Conservation (phyloP, 2,888 invertebrate genomes). For the Coleophora deauratella region DNA sequence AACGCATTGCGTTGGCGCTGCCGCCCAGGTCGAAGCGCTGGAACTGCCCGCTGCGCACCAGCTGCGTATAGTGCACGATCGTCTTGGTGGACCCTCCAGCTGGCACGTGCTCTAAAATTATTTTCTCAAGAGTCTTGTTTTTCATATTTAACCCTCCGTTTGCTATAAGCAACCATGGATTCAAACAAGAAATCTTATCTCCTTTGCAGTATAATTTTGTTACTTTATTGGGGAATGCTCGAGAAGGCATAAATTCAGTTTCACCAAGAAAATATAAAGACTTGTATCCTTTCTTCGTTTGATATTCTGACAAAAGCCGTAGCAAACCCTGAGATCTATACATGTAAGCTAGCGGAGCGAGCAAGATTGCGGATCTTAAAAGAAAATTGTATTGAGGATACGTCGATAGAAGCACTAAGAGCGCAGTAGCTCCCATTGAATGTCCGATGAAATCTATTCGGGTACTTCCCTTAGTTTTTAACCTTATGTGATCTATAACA, state of each 20-base stretch:
- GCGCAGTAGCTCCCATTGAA: constrained; percentile 37
- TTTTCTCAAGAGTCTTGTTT: constrained; percentile 13
- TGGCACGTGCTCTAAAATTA: constrained; percentile 20
- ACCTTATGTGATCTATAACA: constrained; percentile 28
- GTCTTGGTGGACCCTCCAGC: constrained; percentile 34
- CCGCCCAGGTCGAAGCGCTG: constrained; percentile 30
- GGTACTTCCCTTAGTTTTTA: constrained; percentile 15
- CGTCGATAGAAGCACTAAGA: constrained; percentile 31
- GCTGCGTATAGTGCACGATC: constrained; percentile 35
- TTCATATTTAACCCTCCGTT: constrained; percentile 24
- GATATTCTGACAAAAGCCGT: constrained; percentile 24
- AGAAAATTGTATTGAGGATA: constrained; percentile 28
- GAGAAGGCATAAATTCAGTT: constrained; percentile 21
- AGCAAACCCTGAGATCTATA: constrained; percentile 32
- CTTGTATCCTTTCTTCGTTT: constrained; percentile 15
- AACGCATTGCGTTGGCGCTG: constrained; percentile 19
- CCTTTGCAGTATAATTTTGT: constrained; percentile 28
- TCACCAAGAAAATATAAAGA: constrained; percentile 22
- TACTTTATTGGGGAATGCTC: constrained; percentile 20
- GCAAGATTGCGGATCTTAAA: constrained; percentile 27
- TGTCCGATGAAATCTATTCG: constrained; percentile 34
- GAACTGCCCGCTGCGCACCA: constrained; percentile 32
- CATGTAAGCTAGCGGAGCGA: constrained; percentile 41
- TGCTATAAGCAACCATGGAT: constrained; percentile 28
- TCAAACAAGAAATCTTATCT: constrained; percentile 22